A percentile compares a stretch with the other conserved stretches of the same genome.
phyloP scores from a whole-genome alignment of 2,888 invertebrate genomes.

The Yponomeuta malinellus region DNA sequence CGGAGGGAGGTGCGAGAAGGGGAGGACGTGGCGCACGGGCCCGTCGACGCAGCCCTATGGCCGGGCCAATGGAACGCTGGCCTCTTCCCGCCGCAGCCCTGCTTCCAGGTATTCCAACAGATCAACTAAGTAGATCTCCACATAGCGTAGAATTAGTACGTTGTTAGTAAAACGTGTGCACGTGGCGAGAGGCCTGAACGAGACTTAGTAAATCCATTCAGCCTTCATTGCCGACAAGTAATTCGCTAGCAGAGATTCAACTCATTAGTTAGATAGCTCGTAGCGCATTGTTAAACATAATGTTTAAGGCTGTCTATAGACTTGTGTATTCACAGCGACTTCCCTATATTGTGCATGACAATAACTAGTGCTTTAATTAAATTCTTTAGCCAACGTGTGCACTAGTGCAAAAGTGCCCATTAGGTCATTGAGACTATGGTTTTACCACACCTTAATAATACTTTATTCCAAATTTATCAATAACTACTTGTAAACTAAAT shows the following conservation, averaged over 20 bases:
- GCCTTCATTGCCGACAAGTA: conserved; percentile 13
- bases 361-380: conserved; percentile 65
- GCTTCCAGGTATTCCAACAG: conserved; percentile 76
- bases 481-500: neutral
- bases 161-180: conserved; percentile 27
- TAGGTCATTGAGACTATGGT: neutral
- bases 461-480: neutral
- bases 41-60: conserved; percentile 55
- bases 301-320: neutral
- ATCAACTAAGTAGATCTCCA: conserved; percentile 66
- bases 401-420: neutral
- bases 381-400: conserved; percentile 21
- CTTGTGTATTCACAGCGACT: conserved; percentile 3
- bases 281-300: conserved; percentile 29
- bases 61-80: conserved; percentile 59
- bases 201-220: conserved; percentile 10
- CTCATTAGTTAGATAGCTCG: neutral
- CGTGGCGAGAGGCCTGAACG: conserved; percentile 30
- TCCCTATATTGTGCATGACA: conserved; percentile 60
- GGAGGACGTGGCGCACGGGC: conserved; percentile 29
- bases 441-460: neutral
- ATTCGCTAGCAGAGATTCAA: conserved; percentile 10
- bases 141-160: conserved; percentile 23
- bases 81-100: conserved; percentile 68
- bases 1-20: conserved; percentile 38